Conservation (phyloP, 1,140 invertebrate species). For the Tetragnatha versicolor region DNA sequence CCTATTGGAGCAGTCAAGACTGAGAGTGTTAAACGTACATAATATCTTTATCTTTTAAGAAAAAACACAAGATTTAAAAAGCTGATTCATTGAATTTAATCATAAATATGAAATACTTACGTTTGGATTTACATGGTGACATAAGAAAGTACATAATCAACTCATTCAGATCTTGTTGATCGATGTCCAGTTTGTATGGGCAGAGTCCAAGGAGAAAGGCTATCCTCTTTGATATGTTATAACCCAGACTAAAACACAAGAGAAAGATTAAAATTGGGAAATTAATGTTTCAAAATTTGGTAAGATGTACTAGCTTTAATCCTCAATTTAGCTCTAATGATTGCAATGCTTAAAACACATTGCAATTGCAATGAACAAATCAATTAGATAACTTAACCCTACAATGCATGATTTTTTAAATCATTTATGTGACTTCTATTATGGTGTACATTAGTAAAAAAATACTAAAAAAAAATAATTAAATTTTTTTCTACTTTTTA, state of each 20-base stretch:
- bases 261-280: not conserved
- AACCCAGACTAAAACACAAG: slow-evolving; percentile 26
- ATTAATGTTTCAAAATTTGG: not conserved
- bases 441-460: too few relatives aligned
- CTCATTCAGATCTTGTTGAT: slow-evolving; percentile 43
- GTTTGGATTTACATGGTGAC: slow-evolving; percentile 37
- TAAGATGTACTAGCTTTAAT: not conserved
- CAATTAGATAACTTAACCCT: too few relatives aligned
- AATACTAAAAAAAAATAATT: too few relatives aligned
- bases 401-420: too few relatives aligned
- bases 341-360: too few relatives aligned
- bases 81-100: not conserved
- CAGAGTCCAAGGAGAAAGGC: slow-evolving; percentile 39
- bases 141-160: slow-evolving; percentile 47
- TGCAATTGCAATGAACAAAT: too few relatives aligned
- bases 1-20: too few relatives aligned
- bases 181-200: slow-evolving; percentile 25
- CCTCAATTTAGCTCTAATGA: too few relatives aligned
- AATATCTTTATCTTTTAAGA: too few relatives aligned
- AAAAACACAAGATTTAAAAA: not conserved
- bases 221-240: slow-evolving; percentile 46
- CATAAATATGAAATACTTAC: slow-evolving; percentile 8
- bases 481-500: too few relatives aligned
- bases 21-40: too few relatives aligned
- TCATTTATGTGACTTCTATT: too few relatives aligned